Conservation (phyloP, 2,113 vertebrate species). For the Pachycephala philippinensis region DNA sequence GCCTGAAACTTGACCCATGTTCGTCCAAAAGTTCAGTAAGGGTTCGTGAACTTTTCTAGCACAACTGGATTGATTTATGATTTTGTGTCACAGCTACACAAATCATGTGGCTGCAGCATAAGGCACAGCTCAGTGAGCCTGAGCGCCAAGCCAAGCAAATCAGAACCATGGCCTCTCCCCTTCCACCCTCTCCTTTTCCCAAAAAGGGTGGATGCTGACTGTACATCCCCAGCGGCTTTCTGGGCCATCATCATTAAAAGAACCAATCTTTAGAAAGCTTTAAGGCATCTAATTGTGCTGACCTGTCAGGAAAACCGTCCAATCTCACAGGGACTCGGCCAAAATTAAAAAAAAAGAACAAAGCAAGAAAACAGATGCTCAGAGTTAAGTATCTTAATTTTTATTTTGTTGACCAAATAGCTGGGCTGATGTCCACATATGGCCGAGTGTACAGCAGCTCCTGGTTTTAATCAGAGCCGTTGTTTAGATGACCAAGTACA, state of each 20-base stretch:
- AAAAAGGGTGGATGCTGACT: slow-evolving; percentile 15
- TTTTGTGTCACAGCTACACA: slow-evolving; percentile 27
- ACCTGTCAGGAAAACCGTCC: slow-evolving; percentile 8
- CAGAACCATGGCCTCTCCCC: neutral
- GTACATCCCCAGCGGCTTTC: neutral
- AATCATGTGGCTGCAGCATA: neutral
- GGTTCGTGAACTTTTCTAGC: slow-evolving; percentile 58
- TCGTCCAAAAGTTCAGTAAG: slow-evolving; percentile 45
- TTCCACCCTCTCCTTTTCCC: slow-evolving; percentile 15
- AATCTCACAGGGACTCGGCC: neutral
- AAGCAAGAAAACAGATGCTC: slow-evolving; percentile 37
- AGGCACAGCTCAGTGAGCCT: neutral
- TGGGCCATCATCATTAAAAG: neutral
- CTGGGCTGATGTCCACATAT: neutral
- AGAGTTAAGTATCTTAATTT: neutral
- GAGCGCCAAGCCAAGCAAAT: neutral
- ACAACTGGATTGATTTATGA: slow-evolving; percentile 50
- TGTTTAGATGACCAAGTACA: neutral
- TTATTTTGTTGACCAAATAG: slow-evolving; percentile 15
- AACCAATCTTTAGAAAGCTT: neutral
- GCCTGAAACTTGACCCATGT: slow-evolving; percentile 40
- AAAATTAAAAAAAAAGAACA: slow-evolving; percentile 18
- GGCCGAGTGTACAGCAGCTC: neutral
- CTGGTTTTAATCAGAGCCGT: neutral
- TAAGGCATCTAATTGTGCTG: slow-evolving; percentile 9